Conservation (phyloP, 1,140 invertebrate genomes). For the Neoseiulus cucumeris region DNA sequence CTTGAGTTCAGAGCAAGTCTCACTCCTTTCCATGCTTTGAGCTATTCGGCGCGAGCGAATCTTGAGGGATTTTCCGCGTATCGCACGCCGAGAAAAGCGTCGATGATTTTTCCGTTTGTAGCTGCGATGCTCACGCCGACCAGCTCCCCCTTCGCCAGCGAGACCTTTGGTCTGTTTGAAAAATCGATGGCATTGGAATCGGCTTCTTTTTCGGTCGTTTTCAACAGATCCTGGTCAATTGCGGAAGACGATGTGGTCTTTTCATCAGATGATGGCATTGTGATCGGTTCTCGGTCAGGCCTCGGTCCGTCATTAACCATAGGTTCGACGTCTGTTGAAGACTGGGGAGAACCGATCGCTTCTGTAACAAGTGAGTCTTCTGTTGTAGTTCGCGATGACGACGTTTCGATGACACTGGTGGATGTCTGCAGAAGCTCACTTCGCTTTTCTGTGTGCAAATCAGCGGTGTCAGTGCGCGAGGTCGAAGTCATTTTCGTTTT, state of each 20-base stretch:
- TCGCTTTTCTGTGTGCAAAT: no score
- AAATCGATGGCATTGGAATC: not conserved
- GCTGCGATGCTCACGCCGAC: not conserved
- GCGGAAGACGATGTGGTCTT: not conserved
- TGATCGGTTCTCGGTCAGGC: not conserved
- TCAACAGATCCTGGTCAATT: not conserved
- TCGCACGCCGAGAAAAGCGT: conserved; percentile 74
- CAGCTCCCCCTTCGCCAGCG: not conserved
- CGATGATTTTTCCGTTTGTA: conserved; percentile 28
- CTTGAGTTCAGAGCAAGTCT: conserved; percentile 23
- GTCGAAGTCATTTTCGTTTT: no score
- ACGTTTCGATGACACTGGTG: no score
- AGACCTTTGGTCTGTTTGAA: not conserved
- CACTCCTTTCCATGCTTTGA: conserved; percentile 62
- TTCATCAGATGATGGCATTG: not conserved
- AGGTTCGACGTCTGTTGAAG: no score
- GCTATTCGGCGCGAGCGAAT: conserved; percentile 62
- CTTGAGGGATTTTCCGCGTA: conserved; percentile 79
- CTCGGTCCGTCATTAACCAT: no score
- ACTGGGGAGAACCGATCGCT: no score
- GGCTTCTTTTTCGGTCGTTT: not conserved
- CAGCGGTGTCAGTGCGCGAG: no score
- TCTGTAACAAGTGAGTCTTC: no score
- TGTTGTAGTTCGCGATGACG: no score
- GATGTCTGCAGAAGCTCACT: no score